Base-by-base conservation (phyloP, 2,797 vertebrate species). In the Sebastolobus alascanus region DNA sequence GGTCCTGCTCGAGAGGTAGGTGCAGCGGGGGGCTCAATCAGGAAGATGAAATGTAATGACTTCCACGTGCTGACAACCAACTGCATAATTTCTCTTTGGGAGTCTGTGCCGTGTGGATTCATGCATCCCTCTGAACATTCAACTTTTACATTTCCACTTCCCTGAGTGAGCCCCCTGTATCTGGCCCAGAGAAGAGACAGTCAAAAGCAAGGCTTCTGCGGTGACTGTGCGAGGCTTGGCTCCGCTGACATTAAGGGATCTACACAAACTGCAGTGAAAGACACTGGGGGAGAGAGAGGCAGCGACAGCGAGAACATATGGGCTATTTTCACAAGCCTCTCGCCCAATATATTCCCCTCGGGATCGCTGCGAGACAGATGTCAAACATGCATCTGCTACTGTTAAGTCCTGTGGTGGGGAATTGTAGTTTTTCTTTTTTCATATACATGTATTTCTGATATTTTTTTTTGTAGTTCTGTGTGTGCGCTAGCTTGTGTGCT, bases 1-100 rank as follows among this genome's bases (percentile, higher is more conserved):
- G 93, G 92, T 94, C 92, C 90, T 94, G 94, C 85, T 89, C 40
- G 55, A 95, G 95, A 96, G 95, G 95, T 96, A 96, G 95, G 90
- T 96, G 91, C 88, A 87, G 87, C 91, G 69, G 85, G 89, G 84
- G 90, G 90, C 89, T 93, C 86, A 90, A 75, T 90, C 90, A 88
- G 81, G 83, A 82, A 83, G 82, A 84, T 69, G 73, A 85, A 90
- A 86, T 61, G 74, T 46, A 74, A 73, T 37, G 25, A 76, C 65
- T 71, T 88, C 73, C 65, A 77, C 63, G 13, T 3, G 73, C 71
- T 58, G 86, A 89, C 80, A 58, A 83, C 67, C 70, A 67, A 73
- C 71, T 79, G 80, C 59, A 75, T 80, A 58, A 75, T 83, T 75
- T 78, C 52, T 76, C 69, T 61, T 38, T 68, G 64, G 20, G 56